Conservation (phyloP, 2,113 vertebrate genomes). For the Aspiorhynchus laticeps region DNA sequence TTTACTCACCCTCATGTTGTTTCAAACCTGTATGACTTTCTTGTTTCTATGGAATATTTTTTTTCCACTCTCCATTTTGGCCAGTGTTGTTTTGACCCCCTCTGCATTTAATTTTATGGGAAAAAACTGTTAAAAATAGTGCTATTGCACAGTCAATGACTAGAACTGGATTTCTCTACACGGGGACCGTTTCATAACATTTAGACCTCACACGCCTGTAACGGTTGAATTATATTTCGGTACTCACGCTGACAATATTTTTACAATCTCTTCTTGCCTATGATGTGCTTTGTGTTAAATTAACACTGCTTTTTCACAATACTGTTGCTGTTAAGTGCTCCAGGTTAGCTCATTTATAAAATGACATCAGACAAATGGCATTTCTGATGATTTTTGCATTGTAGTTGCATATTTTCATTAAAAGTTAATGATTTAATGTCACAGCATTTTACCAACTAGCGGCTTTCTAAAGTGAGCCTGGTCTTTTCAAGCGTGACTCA, state of each 20-base stretch:
- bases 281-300: not conserved
- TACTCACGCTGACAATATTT: not conserved
- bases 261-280: not conserved
- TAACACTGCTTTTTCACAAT: not conserved
- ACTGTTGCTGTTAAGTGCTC: not conserved
- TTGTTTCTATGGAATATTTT: not conserved
- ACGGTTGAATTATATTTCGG: not conserved
- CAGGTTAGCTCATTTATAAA: slow-evolving; percentile 13
- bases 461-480: not conserved
- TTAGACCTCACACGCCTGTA: not conserved
- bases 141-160: not conserved
- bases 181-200: not conserved
- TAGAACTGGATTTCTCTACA: not conserved
- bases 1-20: not conserved
- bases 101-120: not conserved
- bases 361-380: not conserved
- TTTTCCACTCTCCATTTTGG: too few relatives aligned
- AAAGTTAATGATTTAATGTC: not conserved
- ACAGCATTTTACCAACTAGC: not conserved
- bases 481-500: not conserved
- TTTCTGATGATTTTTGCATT: not conserved
- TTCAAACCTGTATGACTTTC: not conserved
- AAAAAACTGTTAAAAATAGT: not conserved
- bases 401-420: not conserved
- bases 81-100: not conserved